Evolutionary conservation across 2,888 invertebrate species (phyloP).

Genomic region (Eucera pruinosa): DNA sequence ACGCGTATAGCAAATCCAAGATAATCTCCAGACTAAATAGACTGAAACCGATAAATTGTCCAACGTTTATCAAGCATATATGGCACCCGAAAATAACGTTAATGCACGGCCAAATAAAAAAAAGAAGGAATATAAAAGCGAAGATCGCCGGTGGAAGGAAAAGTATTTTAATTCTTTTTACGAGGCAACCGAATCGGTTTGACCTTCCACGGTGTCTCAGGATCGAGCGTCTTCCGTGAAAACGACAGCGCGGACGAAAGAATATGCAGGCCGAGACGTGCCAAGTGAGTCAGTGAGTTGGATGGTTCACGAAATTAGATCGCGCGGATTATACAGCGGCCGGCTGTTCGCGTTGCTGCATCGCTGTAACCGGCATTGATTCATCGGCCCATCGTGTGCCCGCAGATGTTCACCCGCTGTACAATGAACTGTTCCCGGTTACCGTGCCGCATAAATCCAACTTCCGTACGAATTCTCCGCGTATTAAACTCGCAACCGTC

Average conservation of each 20-base stretch:
- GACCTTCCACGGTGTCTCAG: constrained; percentile 56
- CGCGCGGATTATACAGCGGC: constrained; percentile 62
- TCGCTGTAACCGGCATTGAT: constrained; percentile 67
- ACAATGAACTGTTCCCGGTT: constrained; percentile 40
- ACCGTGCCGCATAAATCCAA: constrained; percentile 12
- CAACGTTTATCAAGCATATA: too few relatives aligned
- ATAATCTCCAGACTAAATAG: too few relatives aligned
- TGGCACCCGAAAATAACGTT: too few relatives aligned
- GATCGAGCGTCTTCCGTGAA: constrained; percentile 51
- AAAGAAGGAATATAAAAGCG: too few relatives aligned
- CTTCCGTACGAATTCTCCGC: constrained; percentile 12
- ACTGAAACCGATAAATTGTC: too few relatives aligned
- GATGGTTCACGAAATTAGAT: constrained; percentile 72
- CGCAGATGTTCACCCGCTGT: constrained; percentile 50
- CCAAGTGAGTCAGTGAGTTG: constrained; percentile 75
- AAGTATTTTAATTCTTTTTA: too few relatives aligned
- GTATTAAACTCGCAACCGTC: background rate
- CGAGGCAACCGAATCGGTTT: constrained; percentile 1
- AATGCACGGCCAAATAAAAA: background rate
- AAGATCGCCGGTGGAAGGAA: too few relatives aligned
- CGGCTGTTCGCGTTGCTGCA: constrained; percentile 58
- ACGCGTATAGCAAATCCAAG: too few relatives aligned
- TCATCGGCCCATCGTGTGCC: constrained; percentile 56
- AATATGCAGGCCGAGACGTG: constrained; percentile 62
- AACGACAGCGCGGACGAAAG: constrained; percentile 55